Evolutionary conservation across 1,140 invertebrate genomes (phyloP), one percentile per base, ranked within the genome.

Genomic region (Teleopsis dalmanni): DNA sequence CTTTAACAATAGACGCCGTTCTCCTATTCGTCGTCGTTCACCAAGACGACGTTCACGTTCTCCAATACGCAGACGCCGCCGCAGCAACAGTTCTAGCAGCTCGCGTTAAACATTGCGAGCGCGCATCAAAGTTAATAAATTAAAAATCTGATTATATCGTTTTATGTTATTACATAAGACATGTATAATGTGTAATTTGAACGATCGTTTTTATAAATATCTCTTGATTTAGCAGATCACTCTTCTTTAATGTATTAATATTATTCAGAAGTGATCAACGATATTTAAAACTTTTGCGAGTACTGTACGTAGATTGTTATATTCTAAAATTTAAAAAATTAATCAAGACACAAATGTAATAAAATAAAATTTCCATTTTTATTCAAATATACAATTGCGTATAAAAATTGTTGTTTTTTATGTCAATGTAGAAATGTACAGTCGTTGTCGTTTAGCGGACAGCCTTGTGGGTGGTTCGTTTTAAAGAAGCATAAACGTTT

Each of bases 401-500:
- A n/a, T n/a, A n/a, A n/a, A n/a, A n/a, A n/a, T n/a, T n/a, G n/a
- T n/a, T 16, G 26, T 50, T 35, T 14, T 26, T 43, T 18, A 19
- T 23, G 25, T 53, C 26, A 50, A 73, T 95, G 91, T 67, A 79
- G 76, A 74, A 84, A 94, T 58, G 74, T 77, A 74, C 92, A 95
- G 22, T 76, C 65, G 18, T 73, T 69, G 33, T 76, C 74, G 8
- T 58, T 52, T 29, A 86, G 65, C 0, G 88, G 85, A 75, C 94
- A 98, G 1, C 90, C 88, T 68, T 91, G 75, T 4, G 92, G 92
- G 77, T 97, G 93, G 75, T 95, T 79, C 6, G 71, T 60, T 57
- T 81, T 75, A 74, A 95, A 96, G 84, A 90, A 96, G 69, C 94
- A 98, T 5, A 73, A 66, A 62, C 84, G 87, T 33, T 78, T 77